Evolutionary conservation across 2,797 vertebrate species (phyloP).

Genomic region (Rhabdophis nuchalis): DNA sequence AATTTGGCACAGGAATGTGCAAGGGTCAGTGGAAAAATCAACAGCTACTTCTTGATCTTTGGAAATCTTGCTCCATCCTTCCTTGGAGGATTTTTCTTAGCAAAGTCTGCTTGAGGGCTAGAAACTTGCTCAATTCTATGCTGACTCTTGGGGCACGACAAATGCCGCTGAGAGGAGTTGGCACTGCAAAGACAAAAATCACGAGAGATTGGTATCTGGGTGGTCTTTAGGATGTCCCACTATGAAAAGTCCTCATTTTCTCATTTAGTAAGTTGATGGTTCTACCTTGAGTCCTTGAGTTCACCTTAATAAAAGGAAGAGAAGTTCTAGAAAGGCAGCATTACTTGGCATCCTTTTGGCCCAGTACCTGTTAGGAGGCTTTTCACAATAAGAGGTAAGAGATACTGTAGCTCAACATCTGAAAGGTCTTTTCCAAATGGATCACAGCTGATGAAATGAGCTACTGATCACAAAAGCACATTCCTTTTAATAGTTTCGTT

Average conservation of each 20-base stretch:
- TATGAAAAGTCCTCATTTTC: constrained; percentile 53
- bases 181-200: background rate
- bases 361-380: background rate
- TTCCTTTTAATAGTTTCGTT: background rate
- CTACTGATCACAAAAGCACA: background rate
- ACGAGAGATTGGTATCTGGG: background rate
- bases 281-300: constrained; percentile 65
- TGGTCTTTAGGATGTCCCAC: background rate
- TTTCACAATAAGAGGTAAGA: background rate
- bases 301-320: constrained; percentile 76
- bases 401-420: background rate
- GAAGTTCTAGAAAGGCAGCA: constrained; percentile 74
- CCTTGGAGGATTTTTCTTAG: background rate
- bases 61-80: background rate
- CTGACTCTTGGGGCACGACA: background rate
- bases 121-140: background rate
- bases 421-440: background rate
- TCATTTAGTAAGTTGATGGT: constrained; percentile 50
- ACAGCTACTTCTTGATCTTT: background rate
- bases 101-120: background rate
- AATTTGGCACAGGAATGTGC: background rate
- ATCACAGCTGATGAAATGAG: background rate
- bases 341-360: constrained; percentile 58
- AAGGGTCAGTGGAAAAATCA: background rate
- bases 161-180: background rate